Evolutionary conservation across 2,113 vertebrate genomes (phyloP), one percentile per base, ranked within the genome.

Genomic region (Polypterus bichir): DNA sequence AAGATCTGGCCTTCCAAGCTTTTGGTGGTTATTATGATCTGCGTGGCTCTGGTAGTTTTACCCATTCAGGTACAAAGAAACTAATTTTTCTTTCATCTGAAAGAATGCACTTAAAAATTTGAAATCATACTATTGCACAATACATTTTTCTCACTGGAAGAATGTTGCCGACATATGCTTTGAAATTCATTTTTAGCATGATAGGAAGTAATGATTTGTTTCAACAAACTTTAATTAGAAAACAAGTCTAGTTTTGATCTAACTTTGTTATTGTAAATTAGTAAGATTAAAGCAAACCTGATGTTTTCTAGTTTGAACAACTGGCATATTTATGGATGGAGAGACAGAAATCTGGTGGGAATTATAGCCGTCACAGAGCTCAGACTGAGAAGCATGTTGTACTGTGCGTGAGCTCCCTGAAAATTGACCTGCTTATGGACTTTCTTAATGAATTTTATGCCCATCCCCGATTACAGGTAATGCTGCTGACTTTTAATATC

Each of bases 291-390:
- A 27, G 27, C 27, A 27, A 27, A 27, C 27, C 2, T 27, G 27
- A 27, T 27, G 49, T 61, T 9, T 83, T 69, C 59, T 78, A 98
- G 94, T 97, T 98, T 77, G 94, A 98, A 72, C 92, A 98, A 76
- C 70, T 98, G 74, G 93, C 94, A 44, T 98, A 97, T 78, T 79
- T 98, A 69, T 98, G 94, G 94, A 97, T 98, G 94, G 94, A 98
- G 77, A 88, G 94, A 56, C 94, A 98, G 69, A 98, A 98, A 73
- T 98, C 94, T 0, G 94, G 94, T 54, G 94, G 94, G 59, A 98
- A 98, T 74, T 98, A 98, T 69, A 97, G 93, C 67, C 87, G 94
- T 7, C 93, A 97, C 63, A 81, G 94, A 70, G 94, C 94, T 54
- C 92, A 98, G 73, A 97, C 94, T 0, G 93, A 98, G 73, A 97